A percentile compares a stretch with the other conserved stretches of the same genome.
Evolutionary conservation across 2,113 vertebrate species (phyloP).

Genomic region (Burhinus bistriatus): DNA sequence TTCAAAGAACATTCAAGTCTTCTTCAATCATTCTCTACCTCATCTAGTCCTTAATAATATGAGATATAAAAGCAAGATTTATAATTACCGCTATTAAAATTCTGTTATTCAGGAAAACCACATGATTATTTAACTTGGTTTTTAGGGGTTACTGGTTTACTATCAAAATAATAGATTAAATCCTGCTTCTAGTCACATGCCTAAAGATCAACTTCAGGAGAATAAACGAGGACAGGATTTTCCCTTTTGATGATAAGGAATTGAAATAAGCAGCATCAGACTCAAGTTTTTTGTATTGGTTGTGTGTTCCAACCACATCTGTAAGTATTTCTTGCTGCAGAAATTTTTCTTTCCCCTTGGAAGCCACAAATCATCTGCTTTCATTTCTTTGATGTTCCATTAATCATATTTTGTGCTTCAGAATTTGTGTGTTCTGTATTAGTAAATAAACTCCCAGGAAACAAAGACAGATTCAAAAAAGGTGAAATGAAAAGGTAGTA

Average conservation of each 20-base stretch:
- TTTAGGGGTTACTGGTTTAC: neutral
- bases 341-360: neutral
- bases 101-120: neutral
- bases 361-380: slow-evolving; percentile 28
- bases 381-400: slow-evolving; percentile 34
- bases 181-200: neutral
- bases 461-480: neutral
- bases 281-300: neutral
- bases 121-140: neutral
- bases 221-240: neutral
- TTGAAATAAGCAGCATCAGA: neutral
- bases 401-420: neutral
- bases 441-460: neutral
- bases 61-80: neutral
- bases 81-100: neutral
- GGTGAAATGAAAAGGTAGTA: neutral
- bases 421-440: neutral
- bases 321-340: neutral
- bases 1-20: neutral
- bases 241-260: neutral
- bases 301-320: neutral
- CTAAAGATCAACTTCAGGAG: neutral
- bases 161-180: neutral
- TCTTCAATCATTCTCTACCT: neutral
- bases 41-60: neutral